Evolutionary conservation across 2,113 vertebrate genomes (phyloP), one percentile per base, ranked within the genome.

Genomic region (Fregata magnificens): DNA sequence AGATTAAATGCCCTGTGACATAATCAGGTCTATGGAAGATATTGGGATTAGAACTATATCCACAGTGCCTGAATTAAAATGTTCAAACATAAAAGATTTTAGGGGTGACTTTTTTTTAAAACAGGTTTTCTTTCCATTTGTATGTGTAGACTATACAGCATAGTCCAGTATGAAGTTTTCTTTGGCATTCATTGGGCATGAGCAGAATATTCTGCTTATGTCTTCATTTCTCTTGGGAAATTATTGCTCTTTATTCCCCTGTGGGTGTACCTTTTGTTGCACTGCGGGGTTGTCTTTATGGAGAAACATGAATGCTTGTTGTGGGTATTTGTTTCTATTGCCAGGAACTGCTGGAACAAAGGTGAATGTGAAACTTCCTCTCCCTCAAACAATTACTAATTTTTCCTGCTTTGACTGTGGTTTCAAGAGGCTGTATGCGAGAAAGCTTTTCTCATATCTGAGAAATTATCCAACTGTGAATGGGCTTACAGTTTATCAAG

Each of bases 271-370:
- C 12, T 92, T 92, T 83, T 92, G 63, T 90, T 88, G 34, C 47
- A 40, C 38, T 83, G 32, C 0, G 0, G 63, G 76, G 63, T 73
- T 74, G 50, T 79, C 86, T 86, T 93, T 82, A 71, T 56, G 69
- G 49, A 77, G 88, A 78, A 88, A 86, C 28, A 40, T 22, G 28
- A 92, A 84, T 74, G 31, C 86, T 82, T 84, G 32, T 80, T 63
- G 32, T 62, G 55, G 47, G n/a, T 86, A 73, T 86, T 90, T 94
- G 42, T 91, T 92, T 87, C 69, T 90, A 40, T 89, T 80, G 67
- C 95, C 93, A 95, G 80, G 73, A 96, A 88, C 77, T 88, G 61
- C 83, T 81, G 69, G 50, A 95, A 90, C 90, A 97, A 92, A 95
- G 83, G 72, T 88, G 69, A 94, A 86, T 65, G 28, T 85, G 58